A percentile compares a stretch with the other conserved stretches of the same genome.
phyloP scores from a whole-genome alignment of 2,888 invertebrate species.

The Agrenia bidenticulata region DNA sequence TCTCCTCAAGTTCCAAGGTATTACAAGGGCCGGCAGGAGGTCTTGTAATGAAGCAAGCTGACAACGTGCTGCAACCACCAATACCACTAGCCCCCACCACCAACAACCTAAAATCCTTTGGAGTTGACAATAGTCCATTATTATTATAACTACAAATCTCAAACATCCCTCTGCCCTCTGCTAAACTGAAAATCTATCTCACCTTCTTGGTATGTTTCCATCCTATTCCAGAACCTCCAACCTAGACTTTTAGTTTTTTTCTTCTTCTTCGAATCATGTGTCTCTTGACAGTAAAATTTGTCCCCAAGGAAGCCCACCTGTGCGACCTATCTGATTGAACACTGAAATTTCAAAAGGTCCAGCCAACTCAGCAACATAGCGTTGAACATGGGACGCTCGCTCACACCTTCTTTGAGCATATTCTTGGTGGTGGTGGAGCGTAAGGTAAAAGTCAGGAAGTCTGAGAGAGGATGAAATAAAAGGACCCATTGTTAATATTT shows the following conservation, averaged over 20 bases:
- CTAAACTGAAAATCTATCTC: background rate
- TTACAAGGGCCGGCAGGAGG: slow-evolving; percentile 24
- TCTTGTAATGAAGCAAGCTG: slow-evolving; percentile 33
- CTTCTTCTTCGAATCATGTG: background rate
- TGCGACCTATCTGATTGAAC: slow-evolving; percentile 3
- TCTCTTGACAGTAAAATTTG: slow-evolving; percentile 34
- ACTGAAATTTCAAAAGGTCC: background rate
- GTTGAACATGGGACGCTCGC: too few relatives aligned
- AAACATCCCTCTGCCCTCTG: too few relatives aligned
- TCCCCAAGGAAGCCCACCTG: slow-evolving; percentile 25
- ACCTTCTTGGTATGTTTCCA: background rate
- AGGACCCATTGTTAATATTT: slow-evolving; percentile 6
- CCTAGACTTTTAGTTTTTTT: background rate
- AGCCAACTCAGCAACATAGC: too few relatives aligned
- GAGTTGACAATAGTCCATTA: too few relatives aligned
- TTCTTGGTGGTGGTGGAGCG: too few relatives aligned
- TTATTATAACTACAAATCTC: too few relatives aligned
- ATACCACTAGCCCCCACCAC: background rate
- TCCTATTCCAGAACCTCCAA: background rate
- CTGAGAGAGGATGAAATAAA: background rate
- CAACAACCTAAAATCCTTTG: too few relatives aligned
- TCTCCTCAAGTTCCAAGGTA: background rate
- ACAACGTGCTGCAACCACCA: slow-evolving; percentile 19
- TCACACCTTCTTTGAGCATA: too few relatives aligned
- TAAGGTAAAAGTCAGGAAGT: too few relatives aligned